Evolutionary conservation across 2,113 vertebrate species (phyloP).

Genomic region (Plotosus lineatus): DNA sequence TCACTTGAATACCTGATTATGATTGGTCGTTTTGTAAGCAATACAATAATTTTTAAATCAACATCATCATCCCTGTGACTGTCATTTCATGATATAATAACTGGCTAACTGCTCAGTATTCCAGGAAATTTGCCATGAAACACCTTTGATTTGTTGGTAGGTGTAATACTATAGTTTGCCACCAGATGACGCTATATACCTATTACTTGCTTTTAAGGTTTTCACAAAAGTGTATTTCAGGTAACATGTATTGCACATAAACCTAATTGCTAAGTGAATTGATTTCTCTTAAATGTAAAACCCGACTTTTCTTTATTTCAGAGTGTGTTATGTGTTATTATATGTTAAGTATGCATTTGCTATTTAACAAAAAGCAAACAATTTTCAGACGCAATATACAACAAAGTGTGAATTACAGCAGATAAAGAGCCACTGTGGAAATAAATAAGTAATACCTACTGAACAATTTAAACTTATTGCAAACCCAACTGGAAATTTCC

Average conservation of each 20-base stretch:
- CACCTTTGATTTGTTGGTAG: neutral
- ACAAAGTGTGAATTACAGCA: neutral
- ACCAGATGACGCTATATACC: constrained; percentile 27
- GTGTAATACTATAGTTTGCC: constrained; percentile 1
- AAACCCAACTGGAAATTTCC: neutral
- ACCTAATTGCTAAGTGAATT: neutral
- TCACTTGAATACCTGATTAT: too few species aligned
- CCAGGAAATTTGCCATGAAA: neutral
- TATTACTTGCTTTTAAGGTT: neutral
- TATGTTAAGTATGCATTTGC: neutral
- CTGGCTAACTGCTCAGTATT: too few species aligned
- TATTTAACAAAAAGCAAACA: neutral
- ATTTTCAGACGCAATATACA: neutral
- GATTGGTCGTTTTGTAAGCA: too few species aligned
- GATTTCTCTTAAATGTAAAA: neutral
- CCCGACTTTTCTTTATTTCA: neutral
- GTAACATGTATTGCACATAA: too few species aligned
- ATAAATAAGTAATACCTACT: too few species aligned
- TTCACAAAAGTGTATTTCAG: neutral
- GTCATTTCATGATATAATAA: too few species aligned
- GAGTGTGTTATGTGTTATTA: too few species aligned
- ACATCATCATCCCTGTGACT: too few species aligned
- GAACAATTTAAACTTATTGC: neutral
- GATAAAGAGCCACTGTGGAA: too few species aligned
- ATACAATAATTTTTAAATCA: too few species aligned